Conservation (phyloP, 2,797 vertebrate genomes). For the Chrosomus eos region DNA sequence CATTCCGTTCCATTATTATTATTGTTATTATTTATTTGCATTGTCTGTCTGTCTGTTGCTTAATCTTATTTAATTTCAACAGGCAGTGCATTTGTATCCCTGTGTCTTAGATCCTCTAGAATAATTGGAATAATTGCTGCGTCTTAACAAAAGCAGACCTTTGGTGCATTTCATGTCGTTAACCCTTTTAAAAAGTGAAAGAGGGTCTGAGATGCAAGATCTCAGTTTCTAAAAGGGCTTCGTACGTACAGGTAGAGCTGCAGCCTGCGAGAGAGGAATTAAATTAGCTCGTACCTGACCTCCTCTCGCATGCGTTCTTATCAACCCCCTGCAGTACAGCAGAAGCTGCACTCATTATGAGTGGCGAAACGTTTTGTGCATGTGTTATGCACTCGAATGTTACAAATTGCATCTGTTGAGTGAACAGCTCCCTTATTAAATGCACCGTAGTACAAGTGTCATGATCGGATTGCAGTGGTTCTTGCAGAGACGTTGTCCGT, state of each 20-base stretch:
- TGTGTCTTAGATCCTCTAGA: conserved; percentile 22
- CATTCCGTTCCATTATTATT: too few species aligned
- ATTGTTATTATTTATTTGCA: not conserved
- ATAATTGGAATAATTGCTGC: conserved; percentile 32
- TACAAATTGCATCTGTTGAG: conserved; percentile 1
- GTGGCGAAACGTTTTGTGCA: not conserved
- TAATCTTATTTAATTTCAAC: conserved; percentile 23
- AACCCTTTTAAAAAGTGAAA: not conserved
- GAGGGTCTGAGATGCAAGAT: conserved; percentile 1
- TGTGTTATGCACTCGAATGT: not conserved
- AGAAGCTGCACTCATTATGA: conserved; percentile 5
- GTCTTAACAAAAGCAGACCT: conserved; percentile 35
- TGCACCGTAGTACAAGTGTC: not conserved
- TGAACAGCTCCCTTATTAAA: conserved; percentile 2
- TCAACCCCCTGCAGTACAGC: conserved; percentile 43
- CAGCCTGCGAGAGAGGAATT: conserved; percentile 12
- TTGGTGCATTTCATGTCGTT: conserved; percentile 19
- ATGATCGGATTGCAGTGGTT: conserved; percentile 32
- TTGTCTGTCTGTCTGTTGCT: conserved; percentile 37
- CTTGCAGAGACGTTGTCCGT: conserved; percentile 7
- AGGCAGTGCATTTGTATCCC: conserved; percentile 9
- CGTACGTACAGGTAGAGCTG: conserved; percentile 9
- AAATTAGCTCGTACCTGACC: conserved; percentile 32
- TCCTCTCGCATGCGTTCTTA: conserved; percentile 29
- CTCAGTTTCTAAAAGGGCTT: not conserved